Evolutionary conservation across 2,888 invertebrate genomes (phyloP), one percentile per base, ranked within the genome.

Genomic region (Desoria tigrina): DNA sequence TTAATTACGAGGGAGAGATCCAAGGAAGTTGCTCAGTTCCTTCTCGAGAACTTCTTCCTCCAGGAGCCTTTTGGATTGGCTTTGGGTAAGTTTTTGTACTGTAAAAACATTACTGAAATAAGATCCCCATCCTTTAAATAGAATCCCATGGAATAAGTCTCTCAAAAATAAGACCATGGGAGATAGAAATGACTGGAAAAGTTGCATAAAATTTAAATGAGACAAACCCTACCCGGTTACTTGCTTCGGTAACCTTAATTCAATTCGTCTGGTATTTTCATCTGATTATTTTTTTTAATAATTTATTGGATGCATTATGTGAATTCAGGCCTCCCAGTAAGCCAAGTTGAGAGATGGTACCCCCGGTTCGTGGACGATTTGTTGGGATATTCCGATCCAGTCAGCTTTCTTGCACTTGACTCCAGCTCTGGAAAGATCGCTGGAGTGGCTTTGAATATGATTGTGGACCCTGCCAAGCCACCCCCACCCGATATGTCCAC

Each of bases 21-120:
- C 21, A 16, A 7, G 11, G 51, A 14, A 11, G 23, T 67, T 1
- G 61, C 67, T 0, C n/a, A 64, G 14, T 61, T 61, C 39, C 39
- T 67, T 37, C 14, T 67, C 21, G 49, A 51, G 1, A 42, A 54
- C 14, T 67, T 67, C 21, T 67, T 61, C 26, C 45, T 55, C 11
- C 24, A 64, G 21, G 67, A 67, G 27, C 67, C 67, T 2, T 67
- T 67, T 32, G 67, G 67, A 16, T 27, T 67, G 6, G 67, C 67
- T n/a, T 53, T 67, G 42, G 67, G 66, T 63, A 42, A 39, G 60
- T 4, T 50, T 49, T 7, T 11, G 49, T 49, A n/a, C n/a, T n/a
- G n/a, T n/a, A n/a, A n/a, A n/a, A n/a, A n/a, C n/a, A n/a, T n/a
- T n/a, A n/a, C n/a, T n/a, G n/a, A n/a, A n/a, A n/a, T n/a, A n/a